Base-by-base conservation (phyloP, 2,888 invertebrate genomes). In the Biston stratarius region DNA sequence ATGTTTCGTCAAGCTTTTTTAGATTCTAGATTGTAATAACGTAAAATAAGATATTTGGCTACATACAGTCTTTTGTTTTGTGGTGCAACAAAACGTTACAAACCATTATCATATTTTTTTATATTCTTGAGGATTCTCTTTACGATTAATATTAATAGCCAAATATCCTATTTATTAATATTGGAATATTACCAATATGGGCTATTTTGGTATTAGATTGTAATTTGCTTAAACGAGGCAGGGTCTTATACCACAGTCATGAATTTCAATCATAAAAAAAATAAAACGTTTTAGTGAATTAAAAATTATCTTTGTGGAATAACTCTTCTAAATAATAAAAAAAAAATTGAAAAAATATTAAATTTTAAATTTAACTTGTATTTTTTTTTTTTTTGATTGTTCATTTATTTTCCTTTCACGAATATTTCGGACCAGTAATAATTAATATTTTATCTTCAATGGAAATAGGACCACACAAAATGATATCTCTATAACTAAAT, bases 171-270 rank as follows among this genome's bases (percentile, higher is more conserved):
- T 67, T 59, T 24, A 55, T 73, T 81, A 86, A 85, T 89, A 88
- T 87, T 81, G 82, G 75, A 88, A 88, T 83, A 81, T 84, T 86
- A 60, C 60, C n/a, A 56, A 34, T 51, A 56, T 60, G 34, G 45
- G 63, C 55, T 67, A 51, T 60, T 55, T 67, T 40, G 67, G 59
- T 63, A 59, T 67, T 83, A 85, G 81, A 64, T 82, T 86, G 81
- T 77, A 80, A 89, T 91, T 91, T 85, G 92, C 92, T 92, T 92
- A 87, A 91, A 92, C 90, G 90, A 92, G 88, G 92, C 93, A 94
- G 93, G 93, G 93, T 93, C 90, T n/a, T 87, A 84, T 88, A 91
- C 87, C 89, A 90, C 87, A 89, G 90, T 89, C 90, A 86, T 83
- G 79, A 83, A 82, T 85, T 83, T 72, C 52, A 79, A 80, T 82